Conservation (phyloP, 2,888 invertebrate genomes). For the Cartodere bifasciata region DNA sequence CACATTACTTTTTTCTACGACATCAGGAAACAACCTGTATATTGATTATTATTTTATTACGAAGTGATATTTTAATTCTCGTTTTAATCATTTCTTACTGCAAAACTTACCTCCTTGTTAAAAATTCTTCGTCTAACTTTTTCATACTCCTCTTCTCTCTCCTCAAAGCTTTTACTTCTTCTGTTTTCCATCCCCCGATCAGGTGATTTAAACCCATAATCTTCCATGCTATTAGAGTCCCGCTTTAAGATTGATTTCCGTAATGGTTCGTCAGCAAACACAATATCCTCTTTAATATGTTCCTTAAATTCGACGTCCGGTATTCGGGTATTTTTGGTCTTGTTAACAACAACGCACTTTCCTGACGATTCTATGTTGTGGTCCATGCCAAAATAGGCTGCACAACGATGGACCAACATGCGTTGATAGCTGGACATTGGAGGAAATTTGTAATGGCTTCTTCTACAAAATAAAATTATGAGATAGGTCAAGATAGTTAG, state of each 20-base stretch:
- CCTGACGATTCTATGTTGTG: slow-evolving; percentile 84
- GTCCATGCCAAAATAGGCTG: slow-evolving; percentile 86
- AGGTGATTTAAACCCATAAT: slow-evolving; percentile 46
- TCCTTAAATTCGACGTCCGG: slow-evolving; percentile 62
- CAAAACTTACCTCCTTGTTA: slow-evolving; percentile 34
- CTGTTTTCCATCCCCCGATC: slow-evolving; percentile 54
- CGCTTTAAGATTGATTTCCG: slow-evolving; percentile 70
- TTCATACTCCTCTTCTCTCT: slow-evolving; percentile 82
- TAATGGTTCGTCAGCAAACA: slow-evolving; percentile 55
- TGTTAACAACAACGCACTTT: slow-evolving; percentile 73
- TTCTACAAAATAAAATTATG: slow-evolving; percentile 35
- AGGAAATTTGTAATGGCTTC: slow-evolving; percentile 71
- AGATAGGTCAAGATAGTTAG: too few relatives aligned
- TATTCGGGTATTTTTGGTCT: slow-evolving; percentile 55
- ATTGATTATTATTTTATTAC: too few relatives aligned
- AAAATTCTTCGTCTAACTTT: slow-evolving; percentile 78
- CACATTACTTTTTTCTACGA: too few relatives aligned
- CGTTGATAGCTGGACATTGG: slow-evolving; percentile 92
- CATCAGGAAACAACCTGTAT: too few relatives aligned
- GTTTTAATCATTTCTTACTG: too few relatives aligned
- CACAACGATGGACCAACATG: slow-evolving; percentile 90
- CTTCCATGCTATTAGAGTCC: slow-evolving; percentile 70
- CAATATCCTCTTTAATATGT: slow-evolving; percentile 50
- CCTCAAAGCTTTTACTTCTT: slow-evolving; percentile 78
- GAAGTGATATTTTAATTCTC: too few relatives aligned